Base-by-base conservation (phyloP, 1,140 invertebrate genomes). In the Probaryconus sp. region DNA sequence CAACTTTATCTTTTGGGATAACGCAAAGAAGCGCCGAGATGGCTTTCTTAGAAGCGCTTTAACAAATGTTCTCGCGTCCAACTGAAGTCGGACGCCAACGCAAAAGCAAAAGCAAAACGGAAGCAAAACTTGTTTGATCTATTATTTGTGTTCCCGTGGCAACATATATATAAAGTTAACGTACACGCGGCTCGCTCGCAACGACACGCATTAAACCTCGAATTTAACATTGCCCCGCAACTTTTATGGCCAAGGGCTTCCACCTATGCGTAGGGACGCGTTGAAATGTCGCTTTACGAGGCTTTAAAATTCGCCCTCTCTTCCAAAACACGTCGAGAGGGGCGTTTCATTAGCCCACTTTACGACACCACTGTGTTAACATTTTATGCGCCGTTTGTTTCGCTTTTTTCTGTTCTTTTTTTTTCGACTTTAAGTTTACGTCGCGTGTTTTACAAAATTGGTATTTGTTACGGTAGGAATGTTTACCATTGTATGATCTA, bases 311-410 rank as follows among this genome's bases (percentile, higher is more conserved):
- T 30, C 18, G 2, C 35, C 21, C 26, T 5, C 18, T 20, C 18
- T 10, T 24, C 21, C 21, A 24, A 24, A 24, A 24, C 21, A 24
- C 21, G 21, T 24, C 3, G 13, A 11, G 38, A 28, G 38, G 48
- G 47, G 48, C 30, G 61, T 53, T 64, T 64, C 61, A 64, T 53
- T 64, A 53, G 31, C 40, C 48, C 61, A 53, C 48, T 64, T 64
- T 64, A 64, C 37, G 48, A 24, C 61, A 31, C 38, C 38, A 20
- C 14, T 16, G 48, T 53, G 48, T 53, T 53, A 64, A 64, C 61
- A 53, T 47, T 64, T 64, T 45, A 53, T 9, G 61, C 38, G 48
- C 37, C 48, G 45, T 64, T 64, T 53, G 40, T 53, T 64, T 51
- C 35, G 17, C 16, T 13, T 30, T 20, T 2, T 37, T 0, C 21